Base-by-base conservation (phyloP, 2,888 invertebrate genomes). In the Epinotia ramella region DNA sequence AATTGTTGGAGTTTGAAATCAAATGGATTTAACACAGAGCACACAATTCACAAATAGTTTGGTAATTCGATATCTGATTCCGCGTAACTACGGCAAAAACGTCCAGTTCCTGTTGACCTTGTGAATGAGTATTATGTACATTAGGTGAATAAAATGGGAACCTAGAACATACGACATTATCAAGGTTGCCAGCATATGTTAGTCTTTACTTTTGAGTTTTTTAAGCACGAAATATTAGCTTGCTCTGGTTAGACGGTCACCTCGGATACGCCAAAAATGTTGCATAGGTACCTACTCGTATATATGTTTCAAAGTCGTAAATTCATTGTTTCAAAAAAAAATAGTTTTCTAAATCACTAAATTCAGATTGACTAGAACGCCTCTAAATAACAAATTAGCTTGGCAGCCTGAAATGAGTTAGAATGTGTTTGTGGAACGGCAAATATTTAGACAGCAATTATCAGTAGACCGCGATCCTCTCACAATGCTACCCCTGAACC, bases 401-500 rank as follows among this genome's bases (percentile, higher is more conserved):
- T 86, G 81, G 72, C 81, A 85, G 84, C 83, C 84, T 84, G 83
- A 82, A 86, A 86, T 88, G 83, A 86, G 82, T 83, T 88, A 82
- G 82, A 86, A 84, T 86, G 86, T 88, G 87, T 87, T 87, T 82
- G 80, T 80, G 78, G 80, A 90, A 88, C 88, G 85, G 90, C 89
- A 91, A 92, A 91, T 91, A 92, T 92, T 92, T 92, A 89, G 89
- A 90, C 88, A 91, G 90, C 89, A 91, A 92, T 92, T 91, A 92
- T 90, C 91, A 88, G 86, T 84, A 86, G 85, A 88, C 86, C 84
- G 88, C 88, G 86, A 90, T 88, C 84, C 85, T 86, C 86, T 83
- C 84, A 84, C 85, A 79, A 83, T 81, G 81, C 82, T 83, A 82
- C 80, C 80, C 84, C 82, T 82, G 74, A 77, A 79, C 80, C 77